Base-by-base conservation (phyloP, 2,797 vertebrate genomes). In the Pterois miles region DNA sequence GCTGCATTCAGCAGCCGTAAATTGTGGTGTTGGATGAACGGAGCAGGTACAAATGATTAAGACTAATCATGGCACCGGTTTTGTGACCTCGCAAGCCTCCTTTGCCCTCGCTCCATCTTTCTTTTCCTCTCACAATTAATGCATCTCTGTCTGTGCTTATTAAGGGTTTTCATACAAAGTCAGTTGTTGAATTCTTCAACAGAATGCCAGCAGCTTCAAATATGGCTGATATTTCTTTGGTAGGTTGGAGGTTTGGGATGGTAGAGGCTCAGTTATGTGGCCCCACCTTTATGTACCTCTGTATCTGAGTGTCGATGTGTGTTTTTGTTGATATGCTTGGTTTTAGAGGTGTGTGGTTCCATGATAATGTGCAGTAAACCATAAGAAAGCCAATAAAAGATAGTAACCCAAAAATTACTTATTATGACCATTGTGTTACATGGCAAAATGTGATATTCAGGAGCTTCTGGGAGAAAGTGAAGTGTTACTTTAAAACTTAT, bases 11-110 rank as follows among this genome's bases (percentile, higher is more conserved):
- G 8, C 4, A 3, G 54, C n/a, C 11, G 27, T 82, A 18, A 63
- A 84, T 77, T 27, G 10, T 1, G 16, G 1, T 16, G 1, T 4
- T 6, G 58, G 65, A 36, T 18, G 34, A 66, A 72, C 1, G 5
- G 33, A 5, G 12, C 3, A 9, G 33, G 64, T 50, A 29, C 2
- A 56, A 59, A 71, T 43, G 54, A 71, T 65, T 14, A 7, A 25
- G 76, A 64, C 53, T 36, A 34, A 75, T 87, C 65, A 25, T 65
- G 71, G 59, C 66, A 25, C 14, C 59, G 4, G 23, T 59, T 29
- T 64, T 27, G 69, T 90, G 91, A 92, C 90, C 90, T 88, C 89
- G 78, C 68, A 36, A 64, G 79, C 74, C 25, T 34, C 31, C 3
- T 4, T 36, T 31, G 64, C 56, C 65, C 74, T 71, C 82, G 52